Conservation (phyloP, 2,888 invertebrate genomes). For the Ecliptopera silaceata region DNA sequence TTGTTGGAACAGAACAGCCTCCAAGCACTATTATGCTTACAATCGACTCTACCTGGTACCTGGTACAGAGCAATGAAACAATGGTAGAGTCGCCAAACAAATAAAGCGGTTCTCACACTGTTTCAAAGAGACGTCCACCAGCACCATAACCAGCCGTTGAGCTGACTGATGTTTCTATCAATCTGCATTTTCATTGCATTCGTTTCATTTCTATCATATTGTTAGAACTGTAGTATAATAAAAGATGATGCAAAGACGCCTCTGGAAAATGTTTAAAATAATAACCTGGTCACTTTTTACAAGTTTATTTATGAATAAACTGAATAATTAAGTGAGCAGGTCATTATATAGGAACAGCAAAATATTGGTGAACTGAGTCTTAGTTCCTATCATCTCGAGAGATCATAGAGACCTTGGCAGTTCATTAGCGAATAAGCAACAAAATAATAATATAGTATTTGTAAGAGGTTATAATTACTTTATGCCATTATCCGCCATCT, state of each 20-base stretch:
- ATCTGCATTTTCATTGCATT: no score
- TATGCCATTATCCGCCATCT: slow-evolving; percentile 37
- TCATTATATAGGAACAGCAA: no score
- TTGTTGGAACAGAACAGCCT: slow-evolving; percentile 3
- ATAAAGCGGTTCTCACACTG: slow-evolving; percentile 38
- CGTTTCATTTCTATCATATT: no score
- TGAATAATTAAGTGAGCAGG: no score
- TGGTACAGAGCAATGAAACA: slow-evolving; percentile 18
- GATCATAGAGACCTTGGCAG: slow-evolving; percentile 35
- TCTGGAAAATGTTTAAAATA: no score
- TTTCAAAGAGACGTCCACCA: slow-evolving; percentile 18
- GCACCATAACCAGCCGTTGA: neutral
- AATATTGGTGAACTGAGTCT: neutral
- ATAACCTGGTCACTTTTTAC: no score
- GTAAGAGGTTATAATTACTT: slow-evolving; percentile 34
- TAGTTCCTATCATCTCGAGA: slow-evolving; percentile 32
- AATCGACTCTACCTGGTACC: slow-evolving; percentile 6
- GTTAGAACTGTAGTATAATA: no score
- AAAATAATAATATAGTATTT: slow-evolving; percentile 32
- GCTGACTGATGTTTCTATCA: neutral
- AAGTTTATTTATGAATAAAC: no score
- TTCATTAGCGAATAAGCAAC: slow-evolving; percentile 35
- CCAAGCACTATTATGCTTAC: slow-evolving; percentile 20
- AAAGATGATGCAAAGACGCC: no score
- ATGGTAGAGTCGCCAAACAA: slow-evolving; percentile 36